Percentiles rank a stretch among this genome's conserved stretches.
These are phyloP conservation scores for Heptranchias perlo DNA, from an alignment of 2,113 vertebrate genomes.

Conservation along the genomic window DNA sequence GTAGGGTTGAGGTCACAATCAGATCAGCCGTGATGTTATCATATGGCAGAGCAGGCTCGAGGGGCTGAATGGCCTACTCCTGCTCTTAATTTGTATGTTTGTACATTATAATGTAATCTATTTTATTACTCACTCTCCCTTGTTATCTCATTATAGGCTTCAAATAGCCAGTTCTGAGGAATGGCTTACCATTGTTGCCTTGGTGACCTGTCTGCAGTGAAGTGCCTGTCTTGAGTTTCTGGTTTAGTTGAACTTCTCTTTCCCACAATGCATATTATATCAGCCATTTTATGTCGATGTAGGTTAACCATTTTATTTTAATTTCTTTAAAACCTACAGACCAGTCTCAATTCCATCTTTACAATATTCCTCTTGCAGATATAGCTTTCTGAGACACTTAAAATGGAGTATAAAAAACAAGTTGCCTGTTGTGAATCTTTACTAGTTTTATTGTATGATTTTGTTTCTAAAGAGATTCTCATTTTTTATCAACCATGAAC, in stretches of 20 bases:
- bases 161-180: background rate
- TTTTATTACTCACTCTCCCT: background rate
- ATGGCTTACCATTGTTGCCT: background rate
- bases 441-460: background rate
- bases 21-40: too few species aligned
- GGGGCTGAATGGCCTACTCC: too few species aligned
- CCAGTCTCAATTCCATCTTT: background rate
- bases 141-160: background rate
- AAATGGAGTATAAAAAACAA: background rate
- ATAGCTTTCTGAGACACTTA: background rate
- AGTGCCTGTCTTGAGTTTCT: background rate
- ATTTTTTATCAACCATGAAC: background rate
- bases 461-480: background rate
- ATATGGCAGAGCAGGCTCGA: too few species aligned
- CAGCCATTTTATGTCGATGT: background rate
- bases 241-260: background rate
- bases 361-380: background rate
- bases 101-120: background rate
- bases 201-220: background rate
- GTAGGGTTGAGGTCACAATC: too few species aligned
- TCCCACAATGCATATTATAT: background rate
- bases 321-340: background rate
- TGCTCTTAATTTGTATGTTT: too few species aligned
- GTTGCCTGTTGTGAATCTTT: background rate
- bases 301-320: background rate